Percentiles rank a stretch among this genome's conserved stretches.
These are phyloP conservation scores for Erythrolamprus reginae DNA, from an alignment of 2,113 vertebrate genomes.

Conservation along the genomic window DNA sequence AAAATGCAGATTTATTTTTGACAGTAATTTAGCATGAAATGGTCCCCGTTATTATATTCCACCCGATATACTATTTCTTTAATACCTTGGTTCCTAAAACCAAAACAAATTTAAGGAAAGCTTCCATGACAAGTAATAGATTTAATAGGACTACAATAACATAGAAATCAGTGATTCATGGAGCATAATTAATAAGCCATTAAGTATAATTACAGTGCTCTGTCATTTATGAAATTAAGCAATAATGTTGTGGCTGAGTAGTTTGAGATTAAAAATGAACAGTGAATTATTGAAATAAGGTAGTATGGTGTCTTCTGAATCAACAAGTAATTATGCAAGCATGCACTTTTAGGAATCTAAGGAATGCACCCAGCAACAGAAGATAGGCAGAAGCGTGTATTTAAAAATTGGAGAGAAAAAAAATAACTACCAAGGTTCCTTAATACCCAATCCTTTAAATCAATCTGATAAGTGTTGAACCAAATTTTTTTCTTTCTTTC, in stretches of 20 bases:
- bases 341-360: background rate
- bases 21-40: background rate
- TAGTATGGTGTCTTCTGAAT: background rate
- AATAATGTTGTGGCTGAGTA: background rate
- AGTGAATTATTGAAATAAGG: conserved; percentile 1
- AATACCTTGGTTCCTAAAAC: background rate
- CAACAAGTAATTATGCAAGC: background rate
- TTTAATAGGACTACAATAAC: background rate
- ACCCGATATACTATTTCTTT: background rate
- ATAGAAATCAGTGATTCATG: background rate
- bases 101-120: background rate
- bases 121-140: background rate
- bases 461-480: background rate
- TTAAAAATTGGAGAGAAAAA: background rate
- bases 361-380: background rate
- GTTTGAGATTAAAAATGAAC: background rate
- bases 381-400: background rate
- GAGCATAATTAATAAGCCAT: conserved; percentile 19
- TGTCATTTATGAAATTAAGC: background rate
- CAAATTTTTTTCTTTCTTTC: background rate
- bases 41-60: background rate
- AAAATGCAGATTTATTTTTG: background rate
- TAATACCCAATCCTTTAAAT: background rate
- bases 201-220: background rate
- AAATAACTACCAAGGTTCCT: background rate